Conservation (phyloP, 2,113 vertebrate species). For the Nibea coibor region DNA sequence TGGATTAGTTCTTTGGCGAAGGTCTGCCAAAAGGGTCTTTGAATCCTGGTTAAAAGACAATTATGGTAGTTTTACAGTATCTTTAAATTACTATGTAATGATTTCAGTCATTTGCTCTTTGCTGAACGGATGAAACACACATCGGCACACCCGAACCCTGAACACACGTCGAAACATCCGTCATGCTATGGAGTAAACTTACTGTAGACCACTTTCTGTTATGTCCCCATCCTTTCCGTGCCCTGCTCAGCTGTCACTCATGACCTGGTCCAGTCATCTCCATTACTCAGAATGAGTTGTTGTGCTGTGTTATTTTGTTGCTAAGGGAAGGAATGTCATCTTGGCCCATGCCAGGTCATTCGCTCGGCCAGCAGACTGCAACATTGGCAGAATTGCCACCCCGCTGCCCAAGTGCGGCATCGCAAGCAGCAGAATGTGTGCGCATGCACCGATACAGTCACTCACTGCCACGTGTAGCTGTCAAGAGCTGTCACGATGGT, state of each 20-base stretch:
- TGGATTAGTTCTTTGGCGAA: slow-evolving; percentile 17
- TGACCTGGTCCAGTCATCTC: slow-evolving; percentile 60
- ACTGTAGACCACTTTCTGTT: slow-evolving; percentile 8
- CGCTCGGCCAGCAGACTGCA: slow-evolving; percentile 65
- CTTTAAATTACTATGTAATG: background rate
- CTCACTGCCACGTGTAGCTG: slow-evolving; percentile 64
- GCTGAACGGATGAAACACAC: background rate
- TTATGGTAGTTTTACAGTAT: background rate
- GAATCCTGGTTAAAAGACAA: background rate
- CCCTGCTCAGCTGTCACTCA: slow-evolving; percentile 66
- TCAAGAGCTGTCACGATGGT: slow-evolving; percentile 62
- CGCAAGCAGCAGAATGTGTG: slow-evolving; percentile 53
- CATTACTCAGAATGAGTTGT: slow-evolving; percentile 53
- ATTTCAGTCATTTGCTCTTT: background rate
- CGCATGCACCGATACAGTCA: slow-evolving; percentile 33
- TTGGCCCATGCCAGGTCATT: slow-evolving; percentile 64
- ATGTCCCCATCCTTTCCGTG: slow-evolving; percentile 26
- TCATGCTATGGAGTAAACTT: slow-evolving; percentile 7
- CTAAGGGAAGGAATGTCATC: slow-evolving; percentile 58
- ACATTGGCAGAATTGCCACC: slow-evolving; percentile 62
- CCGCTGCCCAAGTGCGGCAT: slow-evolving; percentile 43
- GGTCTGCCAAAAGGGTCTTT: slow-evolving; percentile 8
- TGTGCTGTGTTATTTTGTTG: slow-evolving; percentile 62
- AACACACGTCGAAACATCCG: background rate
- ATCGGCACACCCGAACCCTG: background rate